A percentile compares a stretch with the other conserved stretches of the same genome.
phyloP scores from a whole-genome alignment of 2,797 vertebrate species.

The Ptychadena robeensis region DNA sequence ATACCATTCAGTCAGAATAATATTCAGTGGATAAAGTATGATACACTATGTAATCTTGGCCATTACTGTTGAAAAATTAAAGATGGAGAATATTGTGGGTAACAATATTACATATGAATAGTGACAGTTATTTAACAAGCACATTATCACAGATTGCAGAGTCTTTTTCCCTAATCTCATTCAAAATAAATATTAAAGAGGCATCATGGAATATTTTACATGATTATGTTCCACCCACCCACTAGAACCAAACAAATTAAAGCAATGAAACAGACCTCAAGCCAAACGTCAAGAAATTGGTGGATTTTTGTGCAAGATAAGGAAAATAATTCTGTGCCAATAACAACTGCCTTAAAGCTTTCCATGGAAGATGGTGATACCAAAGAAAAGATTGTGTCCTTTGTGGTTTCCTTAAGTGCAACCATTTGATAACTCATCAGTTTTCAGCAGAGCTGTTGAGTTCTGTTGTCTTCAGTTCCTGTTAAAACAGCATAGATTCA shows the following conservation, averaged over 20 bases:
- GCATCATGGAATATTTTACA: background rate
- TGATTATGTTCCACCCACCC: conserved; percentile 66
- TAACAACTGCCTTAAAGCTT: conserved; percentile 95
- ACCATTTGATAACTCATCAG: conserved; percentile 63
- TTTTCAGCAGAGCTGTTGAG: no score
- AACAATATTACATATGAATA: conserved; percentile 56
- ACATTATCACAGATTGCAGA: conserved; percentile 76
- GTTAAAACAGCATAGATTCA: conserved; percentile 50
- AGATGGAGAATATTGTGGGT: background rate
- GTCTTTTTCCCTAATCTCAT: background rate
- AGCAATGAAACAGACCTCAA: conserved; percentile 8
- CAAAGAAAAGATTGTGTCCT: conserved; percentile 31
- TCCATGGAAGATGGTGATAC: conserved; percentile 74
- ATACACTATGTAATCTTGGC: background rate
- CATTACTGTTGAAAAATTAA: background rate
- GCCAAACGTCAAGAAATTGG: conserved; percentile 4
- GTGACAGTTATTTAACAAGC: conserved; percentile 74
- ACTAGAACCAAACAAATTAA: conserved; percentile 62
- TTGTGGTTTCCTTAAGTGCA: conserved; percentile 69
- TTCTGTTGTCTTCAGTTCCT: background rate
- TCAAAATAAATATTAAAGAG: background rate
- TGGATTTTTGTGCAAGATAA: conserved; percentile 61
- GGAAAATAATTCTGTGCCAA: conserved; percentile 90
- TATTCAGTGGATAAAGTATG: background rate
- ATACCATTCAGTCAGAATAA: no score